Evolutionary conservation across 2,113 vertebrate species (phyloP), one percentile per base, ranked within the genome.

Genomic region (Helogale parvula): DNA sequence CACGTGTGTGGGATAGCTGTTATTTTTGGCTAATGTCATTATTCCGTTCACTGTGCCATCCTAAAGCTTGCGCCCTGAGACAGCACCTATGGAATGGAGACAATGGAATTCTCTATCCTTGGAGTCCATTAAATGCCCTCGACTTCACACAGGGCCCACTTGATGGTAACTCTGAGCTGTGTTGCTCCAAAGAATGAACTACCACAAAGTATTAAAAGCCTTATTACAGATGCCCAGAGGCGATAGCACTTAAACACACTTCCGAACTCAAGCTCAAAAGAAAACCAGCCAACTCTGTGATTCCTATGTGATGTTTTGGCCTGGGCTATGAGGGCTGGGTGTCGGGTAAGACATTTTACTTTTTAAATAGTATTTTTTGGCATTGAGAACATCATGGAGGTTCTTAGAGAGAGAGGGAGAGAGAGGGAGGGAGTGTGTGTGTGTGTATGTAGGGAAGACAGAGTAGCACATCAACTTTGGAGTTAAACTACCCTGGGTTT

Each of bases 21-120:
- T 96, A 14, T 74, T 93, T 95, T 97, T 94, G 87, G 90, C 54
- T 45, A 68, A 83, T 80, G 33, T 33, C 35, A 76, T 54, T 45
- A 54, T 89, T 80, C 41, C 60, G 47, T 60, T 96, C 69, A 74
- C 38, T 7, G 11, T 16, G 2, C 4, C 0, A 63, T 60, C n/a
- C 52, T 88, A 54, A 92, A 74, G n/a, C 94, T 50, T 93, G 74
- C 13, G 27, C 16, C 17, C 57, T 4, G 21, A 85, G 23, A 60
- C 16, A 88, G 35, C 23, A 38, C 25, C 31, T 52, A 31, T 81
- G 77, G 35, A 86, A 71, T 31, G 82, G 23, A 95, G 60, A 93
- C 77, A 86, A 84, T 31, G 38, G n/a, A 45, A 38, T 95, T 88
- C 68, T 93, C 71, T 82, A 23, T 27, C 14, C 66, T 88, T 41